A percentile compares a stretch with the other conserved stretches of the same genome.
phyloP scores from a whole-genome alignment of 2,797 vertebrate genomes.

The Pteronotus mesoamericanus region DNA sequence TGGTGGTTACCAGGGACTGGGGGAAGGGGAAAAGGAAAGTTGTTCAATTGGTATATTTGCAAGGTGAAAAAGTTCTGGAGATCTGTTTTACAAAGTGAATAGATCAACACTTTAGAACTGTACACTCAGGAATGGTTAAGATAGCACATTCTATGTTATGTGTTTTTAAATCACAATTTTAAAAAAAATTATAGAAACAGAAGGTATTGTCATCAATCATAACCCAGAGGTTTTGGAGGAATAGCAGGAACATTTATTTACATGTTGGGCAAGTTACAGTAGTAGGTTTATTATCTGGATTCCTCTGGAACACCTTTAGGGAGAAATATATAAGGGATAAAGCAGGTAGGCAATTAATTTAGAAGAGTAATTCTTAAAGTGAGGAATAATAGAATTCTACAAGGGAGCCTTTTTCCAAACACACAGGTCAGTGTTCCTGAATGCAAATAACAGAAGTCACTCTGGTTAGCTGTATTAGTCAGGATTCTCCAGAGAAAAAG shows the following conservation, averaged over 20 bases:
- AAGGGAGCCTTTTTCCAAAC: background rate
- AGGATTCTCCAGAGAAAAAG: background rate
- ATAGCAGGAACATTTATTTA: background rate
- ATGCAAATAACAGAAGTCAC: background rate
- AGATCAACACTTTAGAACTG: background rate
- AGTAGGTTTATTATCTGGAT: background rate
- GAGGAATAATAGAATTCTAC: background rate
- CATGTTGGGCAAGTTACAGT: background rate
- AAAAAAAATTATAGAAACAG: no score
- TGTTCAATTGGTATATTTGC: background rate
- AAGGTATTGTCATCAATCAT: background rate
- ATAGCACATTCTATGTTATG: background rate
- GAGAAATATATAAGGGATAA: background rate
- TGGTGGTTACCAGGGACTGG: background rate
- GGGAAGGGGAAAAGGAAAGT: background rate
- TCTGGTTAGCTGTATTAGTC: background rate
- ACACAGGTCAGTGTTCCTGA: background rate
- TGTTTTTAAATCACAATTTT: background rate
- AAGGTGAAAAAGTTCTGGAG: slow-evolving; percentile 24
- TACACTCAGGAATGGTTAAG: background rate
- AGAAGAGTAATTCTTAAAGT: background rate
- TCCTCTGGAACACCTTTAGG: background rate
- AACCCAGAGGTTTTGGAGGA: background rate
- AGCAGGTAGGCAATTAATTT: background rate
- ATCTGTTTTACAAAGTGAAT: no score